A percentile compares a stretch with the other conserved stretches of the same genome.
phyloP scores from a whole-genome alignment of 2,113 vertebrate genomes.

The Parus major region DNA sequence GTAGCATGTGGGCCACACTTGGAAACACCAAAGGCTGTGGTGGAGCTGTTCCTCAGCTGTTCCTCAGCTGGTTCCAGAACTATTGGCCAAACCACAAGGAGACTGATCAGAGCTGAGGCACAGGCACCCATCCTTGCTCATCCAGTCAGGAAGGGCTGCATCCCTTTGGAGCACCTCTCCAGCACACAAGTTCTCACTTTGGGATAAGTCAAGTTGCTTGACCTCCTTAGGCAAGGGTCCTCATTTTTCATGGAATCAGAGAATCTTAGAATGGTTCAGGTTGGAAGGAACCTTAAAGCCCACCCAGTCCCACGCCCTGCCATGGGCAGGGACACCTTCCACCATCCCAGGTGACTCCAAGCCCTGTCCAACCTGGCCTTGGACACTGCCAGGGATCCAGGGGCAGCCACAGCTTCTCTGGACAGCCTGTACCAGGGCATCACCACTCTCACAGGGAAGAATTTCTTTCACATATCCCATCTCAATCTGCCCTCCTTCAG shows the following conservation, averaged over 20 bases:
- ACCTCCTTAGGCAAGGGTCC: background rate
- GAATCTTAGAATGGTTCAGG: background rate
- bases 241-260: background rate
- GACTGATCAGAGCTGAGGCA: background rate
- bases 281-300: background rate
- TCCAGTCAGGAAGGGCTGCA: background rate
- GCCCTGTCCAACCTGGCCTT: accelerated
- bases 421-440: accelerated
- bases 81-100: background rate
- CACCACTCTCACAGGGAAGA: background rate
- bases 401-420: background rate
- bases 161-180: background rate
- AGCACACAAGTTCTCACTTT: background rate
- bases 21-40: background rate
- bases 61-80: background rate
- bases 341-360: background rate
- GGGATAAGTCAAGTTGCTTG: background rate
- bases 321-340: background rate
- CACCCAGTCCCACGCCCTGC: background rate
- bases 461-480: background rate
- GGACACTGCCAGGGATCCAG: background rate
- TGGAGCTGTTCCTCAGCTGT: background rate
- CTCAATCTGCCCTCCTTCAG: background rate
- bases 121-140: background rate
- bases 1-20: accelerated